Evolutionary conservation across 2,888 invertebrate genomes (phyloP), one percentile per base, ranked within the genome.

Genomic region (Anthophora plumipes): DNA sequence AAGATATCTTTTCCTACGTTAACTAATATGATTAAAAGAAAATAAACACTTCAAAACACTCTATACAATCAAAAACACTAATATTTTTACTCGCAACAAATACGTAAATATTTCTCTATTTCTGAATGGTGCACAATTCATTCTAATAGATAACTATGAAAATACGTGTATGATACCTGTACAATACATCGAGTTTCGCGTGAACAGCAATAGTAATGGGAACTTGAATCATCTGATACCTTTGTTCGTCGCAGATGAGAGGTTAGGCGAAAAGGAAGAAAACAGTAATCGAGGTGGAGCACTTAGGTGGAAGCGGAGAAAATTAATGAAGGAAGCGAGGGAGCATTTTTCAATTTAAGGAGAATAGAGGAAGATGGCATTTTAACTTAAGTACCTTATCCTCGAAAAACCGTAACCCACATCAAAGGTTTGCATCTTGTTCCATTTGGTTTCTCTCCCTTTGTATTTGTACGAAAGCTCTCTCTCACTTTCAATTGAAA

Each of bases 281-380:
- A 37, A 55, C 46, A 57, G n/a, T 68, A 57, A 68, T 46, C 14
- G 57, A 22, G 39, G 14, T 11, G 68, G 20, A 43, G 68, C 68
- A 46, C 55, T 68, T 57, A 57, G 55, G 31, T 37, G 55, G 43
- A 46, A 55, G 55, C 41, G 31, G 17, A 39, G 52, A 22, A 66
- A 68, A 68, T 55, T 68, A 68, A 68, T 57, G 68, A 68, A 57
- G 31, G 55, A 41, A 14, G 31, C 11, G 31, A 14, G 43, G 20
- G 20, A 12, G 43, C 68, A 55, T 68, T 68, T 68, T 68, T 57
- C 68, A 68, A 68, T 46, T 68, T 57, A 9, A 7, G 31, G 1
- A 20, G 31, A 52, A 20, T 6, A 14, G 17, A 22, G 64, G 64
- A 50, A 22, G 52, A 9, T 22, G 39, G 39, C 17, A 12, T 52